phyloP scores from a whole-genome alignment of 2,797 vertebrate species.

The Acrossocheilus wenchowensis region DNA sequence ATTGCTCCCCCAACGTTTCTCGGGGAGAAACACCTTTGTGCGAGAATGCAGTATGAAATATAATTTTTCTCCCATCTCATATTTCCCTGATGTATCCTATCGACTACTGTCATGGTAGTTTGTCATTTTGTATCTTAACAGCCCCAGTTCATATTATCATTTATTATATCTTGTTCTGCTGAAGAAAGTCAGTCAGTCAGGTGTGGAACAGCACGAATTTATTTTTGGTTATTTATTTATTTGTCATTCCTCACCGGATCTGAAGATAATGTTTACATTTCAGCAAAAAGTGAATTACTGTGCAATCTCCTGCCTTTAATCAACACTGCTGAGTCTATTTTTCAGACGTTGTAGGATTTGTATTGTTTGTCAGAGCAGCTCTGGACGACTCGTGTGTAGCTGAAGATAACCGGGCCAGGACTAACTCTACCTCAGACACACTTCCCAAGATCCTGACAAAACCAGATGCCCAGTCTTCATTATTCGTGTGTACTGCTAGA shows the following conservation, averaged over 20 bases:
- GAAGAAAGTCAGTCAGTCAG: background rate
- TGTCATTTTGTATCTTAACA: background rate
- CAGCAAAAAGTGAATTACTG: background rate
- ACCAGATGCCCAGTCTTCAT: background rate
- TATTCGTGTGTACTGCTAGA: background rate
- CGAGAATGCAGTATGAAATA: no score
- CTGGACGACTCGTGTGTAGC: background rate
- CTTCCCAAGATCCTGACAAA: background rate
- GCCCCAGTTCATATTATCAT: background rate
- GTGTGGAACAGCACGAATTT: background rate
- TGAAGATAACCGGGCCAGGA: background rate
- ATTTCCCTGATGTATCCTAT: background rate
- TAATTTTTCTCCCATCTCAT: background rate
- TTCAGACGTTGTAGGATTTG: background rate
- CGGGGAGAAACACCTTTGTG: background rate
- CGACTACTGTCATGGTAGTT: background rate
- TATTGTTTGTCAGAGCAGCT: background rate
- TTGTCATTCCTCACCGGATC: background rate
- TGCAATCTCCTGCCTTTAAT: constrained; percentile 18
- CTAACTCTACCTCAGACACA: constrained; percentile 6
- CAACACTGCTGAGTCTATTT: background rate
- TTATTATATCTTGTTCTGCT: background rate
- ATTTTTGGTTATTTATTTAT: background rate
- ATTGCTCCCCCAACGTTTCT: background rate
- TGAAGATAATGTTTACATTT: constrained; percentile 12